phyloP scores from a whole-genome alignment of 2,113 vertebrate genomes.

The Motacilla tschutschensis region DNA sequence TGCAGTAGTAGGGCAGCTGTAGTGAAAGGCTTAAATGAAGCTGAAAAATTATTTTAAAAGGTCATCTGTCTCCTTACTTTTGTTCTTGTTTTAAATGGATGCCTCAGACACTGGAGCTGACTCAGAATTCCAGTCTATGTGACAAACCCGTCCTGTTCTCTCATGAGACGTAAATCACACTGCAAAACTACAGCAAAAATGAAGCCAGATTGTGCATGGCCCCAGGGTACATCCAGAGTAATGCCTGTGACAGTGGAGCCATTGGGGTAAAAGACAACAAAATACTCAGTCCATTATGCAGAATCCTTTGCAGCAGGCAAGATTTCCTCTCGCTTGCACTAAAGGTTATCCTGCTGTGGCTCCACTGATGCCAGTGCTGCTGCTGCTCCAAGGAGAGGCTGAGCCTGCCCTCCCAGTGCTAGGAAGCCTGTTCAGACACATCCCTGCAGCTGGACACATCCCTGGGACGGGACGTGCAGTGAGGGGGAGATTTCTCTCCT shows the following conservation, averaged over 20 bases:
- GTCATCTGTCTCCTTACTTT: slow-evolving; percentile 19
- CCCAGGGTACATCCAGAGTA: neutral
- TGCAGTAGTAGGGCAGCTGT: neutral
- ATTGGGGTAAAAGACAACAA: slow-evolving; percentile 19
- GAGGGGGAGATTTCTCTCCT: neutral
- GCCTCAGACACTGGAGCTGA: slow-evolving; percentile 18
- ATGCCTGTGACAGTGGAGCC: slow-evolving; percentile 21
- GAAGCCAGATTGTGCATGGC: neutral
- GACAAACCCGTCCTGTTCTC: slow-evolving; percentile 40
- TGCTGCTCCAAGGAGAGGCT: neutral
- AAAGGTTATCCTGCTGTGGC: neutral
- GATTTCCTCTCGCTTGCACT: neutral
- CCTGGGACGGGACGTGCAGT: rapidly evolving
- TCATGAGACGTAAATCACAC: slow-evolving; percentile 23
- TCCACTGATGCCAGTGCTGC: neutral
- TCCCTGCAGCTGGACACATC: neutral
- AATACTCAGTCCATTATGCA: slow-evolving; percentile 7
- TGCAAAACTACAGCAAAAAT: neutral
- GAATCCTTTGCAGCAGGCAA: neutral
- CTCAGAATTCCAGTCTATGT: neutral
- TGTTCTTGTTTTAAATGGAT: slow-evolving; percentile 30
- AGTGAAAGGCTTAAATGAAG: slow-evolving; percentile 12
- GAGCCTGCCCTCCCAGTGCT: neutral
- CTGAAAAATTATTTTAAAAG: slow-evolving; percentile 30
- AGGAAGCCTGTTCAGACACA: neutral